phyloP scores from a whole-genome alignment of 2,113 vertebrate genomes.

The Pachyramphus minor region DNA sequence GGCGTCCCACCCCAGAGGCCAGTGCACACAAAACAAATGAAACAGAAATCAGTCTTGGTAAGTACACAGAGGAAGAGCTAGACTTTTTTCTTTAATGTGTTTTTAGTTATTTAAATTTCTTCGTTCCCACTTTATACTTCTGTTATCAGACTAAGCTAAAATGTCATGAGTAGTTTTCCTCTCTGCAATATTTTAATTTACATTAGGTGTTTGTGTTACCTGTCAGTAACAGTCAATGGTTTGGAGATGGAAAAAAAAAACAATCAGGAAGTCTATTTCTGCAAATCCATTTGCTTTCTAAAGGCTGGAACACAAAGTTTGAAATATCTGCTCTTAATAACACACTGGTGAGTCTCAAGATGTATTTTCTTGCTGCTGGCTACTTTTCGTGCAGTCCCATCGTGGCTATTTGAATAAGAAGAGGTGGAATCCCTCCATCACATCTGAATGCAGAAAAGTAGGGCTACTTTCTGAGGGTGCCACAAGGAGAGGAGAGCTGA shows the following conservation, averaged over 20 bases:
- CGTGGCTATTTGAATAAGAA: background rate
- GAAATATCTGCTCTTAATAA: background rate
- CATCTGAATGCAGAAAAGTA: accelerated
- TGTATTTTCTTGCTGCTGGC: background rate
- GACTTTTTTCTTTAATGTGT: background rate
- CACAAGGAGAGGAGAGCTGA: background rate
- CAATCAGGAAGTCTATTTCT: background rate
- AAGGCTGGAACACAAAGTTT: background rate
- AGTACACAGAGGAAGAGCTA: background rate
- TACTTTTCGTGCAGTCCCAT: background rate
- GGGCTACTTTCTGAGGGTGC: background rate
- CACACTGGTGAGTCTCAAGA: background rate
- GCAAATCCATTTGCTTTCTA: background rate
- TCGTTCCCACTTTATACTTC: background rate
- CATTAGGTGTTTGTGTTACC: background rate
- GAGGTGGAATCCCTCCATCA: background rate
- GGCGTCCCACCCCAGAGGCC: background rate
- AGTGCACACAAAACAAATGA: background rate
- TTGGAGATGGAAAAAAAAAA: background rate
- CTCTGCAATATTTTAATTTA: background rate
- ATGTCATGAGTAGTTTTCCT: background rate
- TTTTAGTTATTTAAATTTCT: background rate
- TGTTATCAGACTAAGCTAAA: background rate
- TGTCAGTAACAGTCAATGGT: background rate
- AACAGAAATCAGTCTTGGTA: background rate